phyloP scores from a whole-genome alignment of 2,113 vertebrate species.

The Heptranchias perlo region DNA sequence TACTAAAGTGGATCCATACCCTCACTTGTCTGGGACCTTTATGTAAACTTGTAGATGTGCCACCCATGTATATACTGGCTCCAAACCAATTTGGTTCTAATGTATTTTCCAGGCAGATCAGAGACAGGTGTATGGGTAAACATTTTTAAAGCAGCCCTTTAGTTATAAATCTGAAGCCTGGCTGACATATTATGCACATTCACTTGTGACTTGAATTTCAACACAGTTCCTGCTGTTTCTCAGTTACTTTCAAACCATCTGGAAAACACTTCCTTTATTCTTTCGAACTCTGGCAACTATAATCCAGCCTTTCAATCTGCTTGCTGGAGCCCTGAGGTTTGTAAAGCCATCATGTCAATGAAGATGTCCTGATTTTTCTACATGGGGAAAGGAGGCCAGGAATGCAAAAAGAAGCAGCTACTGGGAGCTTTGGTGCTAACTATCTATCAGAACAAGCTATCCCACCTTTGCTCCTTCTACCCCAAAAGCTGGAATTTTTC shows the following conservation, averaged over 20 bases:
- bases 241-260: constrained; percentile 50
- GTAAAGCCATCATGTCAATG: background rate
- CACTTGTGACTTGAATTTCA: constrained; percentile 40
- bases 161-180: background rate
- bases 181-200: background rate
- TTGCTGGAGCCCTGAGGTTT: background rate
- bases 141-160: background rate
- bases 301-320: background rate
- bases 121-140: background rate
- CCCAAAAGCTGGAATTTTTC: background rate
- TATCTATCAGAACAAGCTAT: background rate
- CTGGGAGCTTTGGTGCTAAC: background rate
- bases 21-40: background rate
- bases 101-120: background rate
- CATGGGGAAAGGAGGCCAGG: no score
- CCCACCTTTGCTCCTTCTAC: background rate
- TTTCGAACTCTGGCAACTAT: constrained; percentile 45
- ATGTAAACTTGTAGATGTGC: background rate
- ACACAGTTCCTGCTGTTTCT: constrained; percentile 24
- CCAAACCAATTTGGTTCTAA: background rate
- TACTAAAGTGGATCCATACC: background rate
- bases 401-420: background rate
- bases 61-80: background rate
- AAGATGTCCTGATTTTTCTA: background rate
- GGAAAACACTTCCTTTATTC: constrained; percentile 43